Base-by-base conservation (phyloP, 2,888 invertebrate species). In the Diachrysia chrysitis region DNA sequence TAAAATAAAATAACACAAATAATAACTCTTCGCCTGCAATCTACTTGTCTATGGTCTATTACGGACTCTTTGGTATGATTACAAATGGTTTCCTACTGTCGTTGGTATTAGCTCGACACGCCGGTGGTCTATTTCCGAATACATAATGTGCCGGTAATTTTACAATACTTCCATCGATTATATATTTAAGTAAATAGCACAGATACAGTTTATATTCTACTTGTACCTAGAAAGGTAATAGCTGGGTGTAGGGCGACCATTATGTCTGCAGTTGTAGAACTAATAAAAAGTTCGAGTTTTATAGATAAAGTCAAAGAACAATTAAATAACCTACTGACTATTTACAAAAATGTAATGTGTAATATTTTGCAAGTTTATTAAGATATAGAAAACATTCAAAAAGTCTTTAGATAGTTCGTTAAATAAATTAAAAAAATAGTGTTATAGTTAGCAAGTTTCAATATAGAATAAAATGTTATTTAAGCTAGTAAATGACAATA, bases 171-270 rank as follows among this genome's bases (percentile, higher is more conserved):
- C 57, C 58, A 73, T 67, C 69, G 68, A 80, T 81, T 80, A 81
- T 78, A 82, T 80, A 78, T 72, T 78, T 81, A 82, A 74, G 77
- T 76, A 81, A 83, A 81, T 79, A 83, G 77, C 81, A 71, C 66
- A 74, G 75, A 78, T 73, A 76, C 79, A 74, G 75, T 79, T 79
- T 81, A 76, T 70, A 74, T 69, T 78, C 71, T 70, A 66, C 66
- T 67, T 65, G 71, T 75, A 74, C 73, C 65, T 59, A 81, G 81
- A 69, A 75, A 75, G 74, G 77, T 83, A 83, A 79, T 83, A 73
- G 79, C 71, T 37, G 17, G 17, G 9, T 12, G 62, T 66, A 61
- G 67, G 59, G 70, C 9, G 57, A 58, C 79, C 32, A 69, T 12
- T 0, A 1, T 0, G 32, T 58, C 4, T 12, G 35, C 10, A 14